Conservation (phyloP, 1,140 invertebrate species). For the Gyrodactylus bullatarudis region DNA sequence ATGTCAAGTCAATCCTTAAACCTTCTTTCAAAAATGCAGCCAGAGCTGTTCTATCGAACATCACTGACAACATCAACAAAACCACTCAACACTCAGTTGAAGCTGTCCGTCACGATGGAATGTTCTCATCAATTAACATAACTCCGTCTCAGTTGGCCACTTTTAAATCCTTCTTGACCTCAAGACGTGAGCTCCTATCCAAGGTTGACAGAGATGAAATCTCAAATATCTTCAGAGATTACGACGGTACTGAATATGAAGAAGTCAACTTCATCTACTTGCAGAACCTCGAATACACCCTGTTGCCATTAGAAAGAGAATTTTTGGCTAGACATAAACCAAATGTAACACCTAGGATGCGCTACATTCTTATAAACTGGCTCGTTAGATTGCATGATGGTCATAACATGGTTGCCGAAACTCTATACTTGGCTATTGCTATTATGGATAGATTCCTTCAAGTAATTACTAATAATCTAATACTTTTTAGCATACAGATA, state of each 20-base stretch:
- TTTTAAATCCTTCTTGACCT: not conserved
- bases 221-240: not conserved
- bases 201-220: not conserved
- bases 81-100: too few relatives aligned
- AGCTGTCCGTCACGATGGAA: not conserved
- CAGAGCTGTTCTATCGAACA: not conserved
- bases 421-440: conserved; percentile 13
- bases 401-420: conserved; percentile 9
- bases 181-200: not conserved
- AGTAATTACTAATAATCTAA: not conserved
- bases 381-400: conserved; percentile 16
- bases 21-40: not conserved
- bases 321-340: not conserved
- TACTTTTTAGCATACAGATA: not conserved
- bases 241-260: not conserved
- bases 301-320: not conserved
- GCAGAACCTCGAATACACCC: not conserved
- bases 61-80: not conserved
- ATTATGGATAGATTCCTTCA: conserved; percentile 14
- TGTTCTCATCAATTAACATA: not conserved
- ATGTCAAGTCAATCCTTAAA: not conserved
- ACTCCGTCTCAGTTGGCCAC: not conserved
- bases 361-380: conserved; percentile 16
- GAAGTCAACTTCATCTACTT: not conserved
- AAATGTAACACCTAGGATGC: conserved; percentile 13